These are phyloP conservation scores for Muscicapa adusta DNA, from an alignment of 2,113 vertebrate genomes.

Conservation along the genomic window DNA sequence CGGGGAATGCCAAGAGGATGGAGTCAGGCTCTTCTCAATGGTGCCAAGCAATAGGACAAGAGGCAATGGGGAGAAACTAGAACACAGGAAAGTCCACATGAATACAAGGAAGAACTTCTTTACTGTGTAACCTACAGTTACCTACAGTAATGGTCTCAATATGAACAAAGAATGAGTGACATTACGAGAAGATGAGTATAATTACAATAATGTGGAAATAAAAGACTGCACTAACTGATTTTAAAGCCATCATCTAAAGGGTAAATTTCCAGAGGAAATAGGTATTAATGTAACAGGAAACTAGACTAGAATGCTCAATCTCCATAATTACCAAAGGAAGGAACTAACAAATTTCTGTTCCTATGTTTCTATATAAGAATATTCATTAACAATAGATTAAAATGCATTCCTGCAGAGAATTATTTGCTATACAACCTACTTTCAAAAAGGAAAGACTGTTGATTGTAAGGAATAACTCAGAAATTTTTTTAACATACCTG, in stretches of 20 bases:
- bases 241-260: neutral
- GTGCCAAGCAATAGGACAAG: neutral
- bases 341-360: conserved; percentile 17
- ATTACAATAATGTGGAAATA: neutral
- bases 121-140: neutral
- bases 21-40: neutral
- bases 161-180: neutral
- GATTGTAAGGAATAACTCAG: neutral
- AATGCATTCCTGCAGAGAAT: neutral
- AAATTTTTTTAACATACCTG: neutral
- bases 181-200: neutral
- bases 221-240: neutral
- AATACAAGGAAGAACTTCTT: neutral
- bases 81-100: neutral
- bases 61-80: neutral
- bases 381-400: conserved; percentile 4
- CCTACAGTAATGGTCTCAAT: neutral
- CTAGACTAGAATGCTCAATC: neutral
- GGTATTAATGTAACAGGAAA: conserved; percentile 3
- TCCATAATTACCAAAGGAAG: conserved; percentile 38
- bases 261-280: conserved; percentile 4
- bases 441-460: neutral
- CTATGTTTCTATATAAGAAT: neutral
- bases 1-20: neutral
- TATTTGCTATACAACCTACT: neutral